phyloP scores from a whole-genome alignment of 2,113 vertebrate species.

The Oenanthe oenanthe region DNA sequence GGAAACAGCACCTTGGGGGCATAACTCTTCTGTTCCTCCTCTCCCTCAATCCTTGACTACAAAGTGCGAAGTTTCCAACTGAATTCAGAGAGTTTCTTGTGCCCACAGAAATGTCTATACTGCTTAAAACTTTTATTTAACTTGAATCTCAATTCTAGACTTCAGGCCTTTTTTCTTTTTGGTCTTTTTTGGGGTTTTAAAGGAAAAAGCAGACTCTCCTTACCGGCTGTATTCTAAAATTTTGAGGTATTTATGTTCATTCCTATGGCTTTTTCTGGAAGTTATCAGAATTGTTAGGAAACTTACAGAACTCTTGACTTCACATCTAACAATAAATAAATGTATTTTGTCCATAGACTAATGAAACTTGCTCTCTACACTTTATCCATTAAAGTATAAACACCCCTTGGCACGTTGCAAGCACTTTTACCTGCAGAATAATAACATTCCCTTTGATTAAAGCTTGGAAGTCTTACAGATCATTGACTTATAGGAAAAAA shows the following conservation, averaged over 20 bases:
- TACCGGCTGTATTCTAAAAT: neutral
- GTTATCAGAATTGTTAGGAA: neutral
- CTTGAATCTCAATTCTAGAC: neutral
- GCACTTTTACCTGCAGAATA: slow-evolving; percentile 8
- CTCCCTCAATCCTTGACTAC: neutral
- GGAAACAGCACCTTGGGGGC: neutral
- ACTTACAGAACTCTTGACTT: neutral
- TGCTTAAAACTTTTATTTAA: neutral
- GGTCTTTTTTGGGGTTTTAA: neutral
- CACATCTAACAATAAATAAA: neutral
- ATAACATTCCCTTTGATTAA: slow-evolving; percentile 5
- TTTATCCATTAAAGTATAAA: neutral
- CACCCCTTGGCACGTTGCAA: neutral
- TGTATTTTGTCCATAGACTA: neutral
- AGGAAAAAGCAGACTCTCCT: neutral
- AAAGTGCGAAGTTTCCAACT: neutral
- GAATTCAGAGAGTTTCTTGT: neutral
- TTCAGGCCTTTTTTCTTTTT: neutral
- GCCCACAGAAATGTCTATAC: neutral
- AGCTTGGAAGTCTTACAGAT: neutral
- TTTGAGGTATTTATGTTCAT: neutral
- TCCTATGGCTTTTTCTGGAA: neutral
- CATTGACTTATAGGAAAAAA: slow-evolving; percentile 15
- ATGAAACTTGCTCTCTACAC: neutral
- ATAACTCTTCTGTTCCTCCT: neutral